Evolutionary conservation across 2,113 vertebrate genomes (phyloP), one percentile per base, ranked within the genome.

Genomic region (Heptranchias perlo): DNA sequence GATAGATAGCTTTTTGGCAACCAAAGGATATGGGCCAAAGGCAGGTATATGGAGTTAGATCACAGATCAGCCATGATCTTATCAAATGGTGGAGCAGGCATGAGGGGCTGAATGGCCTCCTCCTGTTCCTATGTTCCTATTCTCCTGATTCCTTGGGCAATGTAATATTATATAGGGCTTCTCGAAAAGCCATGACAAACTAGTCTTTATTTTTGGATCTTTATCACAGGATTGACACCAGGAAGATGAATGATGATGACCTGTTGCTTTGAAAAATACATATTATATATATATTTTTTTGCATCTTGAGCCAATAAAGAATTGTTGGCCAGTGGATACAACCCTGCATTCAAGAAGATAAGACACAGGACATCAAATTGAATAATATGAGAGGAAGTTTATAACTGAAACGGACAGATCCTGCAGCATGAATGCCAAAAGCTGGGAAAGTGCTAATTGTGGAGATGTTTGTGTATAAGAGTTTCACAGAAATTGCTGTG

Each of bases 221-320:
- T 69, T 95, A 31, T 69, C 10, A 73, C 65, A 95, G 94, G 94
- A 95, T 69, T 73, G 44, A 95, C 65, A 95, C 25, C 3, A 69
- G 47, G 23, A 69, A 49, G 65, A 69, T 69, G 65, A 95, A 35
- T 95, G 23, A 95, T n/a, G 31, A 69, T 0, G n/a, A n/a, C 78
- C 28, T 58, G 1, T 47, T 31, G 10, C 87, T 91, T 91, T 86
- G 39, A 86, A 44, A 86, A 47, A 86, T 6, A 25, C n/a, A n/a
- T n/a, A 44, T 25, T 49, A 82, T 82, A 82, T 49, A 10, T 86
- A 49, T 52, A 49, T 87, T 49, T 87, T 49, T 52, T 23, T 87
- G 23, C 6, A 47, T 65, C 39, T 67, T 95, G 44, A 95, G 44
- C 61, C 61, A 64, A 11, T 44, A 64, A 94, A 44, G n/a, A 94